Evolutionary conservation across 2,113 vertebrate species (phyloP), one percentile per base, ranked within the genome.

Genomic region (Lanius collurio): DNA sequence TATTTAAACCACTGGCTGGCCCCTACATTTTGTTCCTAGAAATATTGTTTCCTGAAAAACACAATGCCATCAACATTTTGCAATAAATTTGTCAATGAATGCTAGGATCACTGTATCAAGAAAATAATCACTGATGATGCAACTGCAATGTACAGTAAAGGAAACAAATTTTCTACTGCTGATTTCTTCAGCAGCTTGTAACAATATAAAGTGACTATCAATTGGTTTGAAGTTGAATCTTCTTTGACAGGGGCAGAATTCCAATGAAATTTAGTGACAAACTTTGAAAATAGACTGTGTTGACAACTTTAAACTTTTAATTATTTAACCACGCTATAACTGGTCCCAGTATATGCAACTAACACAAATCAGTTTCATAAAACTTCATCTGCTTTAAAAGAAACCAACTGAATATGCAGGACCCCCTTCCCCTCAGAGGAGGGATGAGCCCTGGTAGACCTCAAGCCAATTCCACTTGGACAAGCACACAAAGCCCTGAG

Each of bases 401-500:
- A 64, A 79, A 69, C 6, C 15, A n/a, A 28, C 5, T 1, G 4
- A 64, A 37, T 1, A 56, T 31, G 23, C 0, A 0, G 4, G 39
- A 16, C 3, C 8, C 16, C 3, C 9, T 24, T 11, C 15, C 8
- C 18, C 10, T 31, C 1, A 2, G 49, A 70, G 22, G 22, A 84
- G 10, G 17, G n/a, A 44, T 1, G 4, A 90, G 80, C 15, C 60
- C 27, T 74, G 41, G 31, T 56, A 78, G n/a, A 70, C 10, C 28
- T 75, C 53, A 64, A 65, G 31, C 13, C 60, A 69, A 39, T 68
- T 74, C 65, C 15, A 30, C 42, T 63, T 46, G 53, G 60, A 79
- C 2, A 7, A 77, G 41, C 1, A 11, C 2, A 5, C 0, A 0
- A 1, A 2, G 27, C 42, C 12, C 4, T 26, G 26, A 93, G 46